Evolutionary conservation across 2,113 vertebrate genomes (phyloP), one percentile per base, ranked within the genome.

Genomic region (Gambusia holbrooki): DNA sequence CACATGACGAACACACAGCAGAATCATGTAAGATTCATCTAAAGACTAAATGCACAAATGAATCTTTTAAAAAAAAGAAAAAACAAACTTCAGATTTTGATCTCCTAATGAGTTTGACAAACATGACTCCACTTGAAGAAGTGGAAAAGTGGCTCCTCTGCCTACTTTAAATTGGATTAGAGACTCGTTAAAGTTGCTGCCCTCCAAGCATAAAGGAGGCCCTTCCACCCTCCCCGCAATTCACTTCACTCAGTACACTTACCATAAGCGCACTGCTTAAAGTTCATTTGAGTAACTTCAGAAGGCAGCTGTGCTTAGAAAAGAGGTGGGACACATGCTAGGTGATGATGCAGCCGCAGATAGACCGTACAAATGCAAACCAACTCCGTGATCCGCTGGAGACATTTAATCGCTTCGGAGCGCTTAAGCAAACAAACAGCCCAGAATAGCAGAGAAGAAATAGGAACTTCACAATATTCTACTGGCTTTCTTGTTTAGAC

Each of bases 231-330:
- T 66, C 37, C 30, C 48, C 14, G 72, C 48, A 69, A 82, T 70
- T 81, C 74, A 69, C 54, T 82, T 64, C 76, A 77, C 74, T 84
- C 77, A 86, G 77, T 68, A 62, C 79, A 71, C 64, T 63, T 90
- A 88, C 90, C 90, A 81, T 83, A 71, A 84, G 76, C 83, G 89
- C 88, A 91, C 86, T 87, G 88, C 81, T 74, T 78, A 75, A 90
- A 86, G 80, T 87, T 87, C 48, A 88, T 90, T 84, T 75, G 74
- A 81, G 61, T 71, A 66, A 82, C 77, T 83, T 54, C 74, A 84
- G 75, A 68, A 37, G 73, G 66, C 60, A 4, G 45, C 45, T 90
- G 77, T 88, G 89, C 70, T 85, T 82, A 79, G 82, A 72, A 30
- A 73, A 19, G 17, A 19, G 45, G 17, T 48, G 45, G 66, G 30